Percentiles rank a stretch among this genome's conserved stretches.
phyloP scores from a whole-genome alignment of 35 echinoderm and acorn worm species.

The Eucidaris tribuloides region DNA sequence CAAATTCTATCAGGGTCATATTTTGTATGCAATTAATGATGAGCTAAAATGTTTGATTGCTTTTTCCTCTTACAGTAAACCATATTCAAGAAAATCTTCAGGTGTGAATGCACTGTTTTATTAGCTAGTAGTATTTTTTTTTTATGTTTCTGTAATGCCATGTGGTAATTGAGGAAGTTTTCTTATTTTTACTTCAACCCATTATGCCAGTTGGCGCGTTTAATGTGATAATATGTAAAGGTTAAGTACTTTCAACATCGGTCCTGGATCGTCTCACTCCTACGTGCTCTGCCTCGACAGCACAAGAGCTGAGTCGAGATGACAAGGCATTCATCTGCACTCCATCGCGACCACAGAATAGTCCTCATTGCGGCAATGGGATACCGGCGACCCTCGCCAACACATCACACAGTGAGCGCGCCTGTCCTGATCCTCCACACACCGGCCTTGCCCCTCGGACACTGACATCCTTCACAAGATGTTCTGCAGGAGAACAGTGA shows the following conservation, averaged over 20 bases:
- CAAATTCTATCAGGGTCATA: too few relatives aligned
- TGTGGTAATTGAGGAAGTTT: background rate
- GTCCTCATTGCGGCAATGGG: background rate
- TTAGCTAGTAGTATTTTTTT: background rate
- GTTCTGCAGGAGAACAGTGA: background rate
- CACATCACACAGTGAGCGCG: conserved; percentile 42
- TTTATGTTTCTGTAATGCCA: background rate
- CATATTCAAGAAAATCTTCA: too few relatives aligned
- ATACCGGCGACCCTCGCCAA: conserved; percentile 3
- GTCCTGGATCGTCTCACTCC: background rate
- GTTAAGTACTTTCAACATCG: conserved; percentile 17
- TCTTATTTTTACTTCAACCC: background rate
- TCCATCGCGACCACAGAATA: conserved; percentile 31
- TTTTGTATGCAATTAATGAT: too few relatives aligned
- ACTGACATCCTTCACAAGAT: conserved; percentile 20
- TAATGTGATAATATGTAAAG: background rate
- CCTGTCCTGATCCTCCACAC: conserved; percentile 46
- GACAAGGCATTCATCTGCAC: conserved; percentile 37
- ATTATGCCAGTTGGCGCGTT: background rate
- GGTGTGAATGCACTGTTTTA: too few relatives aligned
- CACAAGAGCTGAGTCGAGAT: conserved; percentile 33
- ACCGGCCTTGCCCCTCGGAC: conserved; percentile 12
- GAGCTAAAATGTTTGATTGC: too few relatives aligned
- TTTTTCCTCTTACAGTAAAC: too few relatives aligned
- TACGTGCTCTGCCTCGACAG: background rate